A percentile compares a stretch with the other conserved stretches of the same genome.
Evolutionary conservation across 2,888 invertebrate genomes (phyloP).

Genomic region (Vannuccia rotundouncinata): DNA sequence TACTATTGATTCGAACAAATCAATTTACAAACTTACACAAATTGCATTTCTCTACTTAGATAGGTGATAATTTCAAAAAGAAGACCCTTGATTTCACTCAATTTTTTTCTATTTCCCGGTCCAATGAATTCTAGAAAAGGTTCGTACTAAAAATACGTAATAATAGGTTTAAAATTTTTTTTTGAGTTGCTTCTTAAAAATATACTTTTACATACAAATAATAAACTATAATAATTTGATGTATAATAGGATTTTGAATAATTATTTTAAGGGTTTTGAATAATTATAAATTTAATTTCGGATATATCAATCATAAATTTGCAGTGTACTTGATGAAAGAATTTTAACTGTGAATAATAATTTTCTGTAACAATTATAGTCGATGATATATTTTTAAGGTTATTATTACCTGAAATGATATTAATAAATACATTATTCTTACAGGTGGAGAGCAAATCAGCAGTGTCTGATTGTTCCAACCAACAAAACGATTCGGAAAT

Average conservation of each 20-base stretch:
- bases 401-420: too few species aligned
- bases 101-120: neutral
- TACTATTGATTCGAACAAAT: too few species aligned
- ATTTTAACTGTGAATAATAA: too few species aligned
- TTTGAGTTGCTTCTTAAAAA: neutral
- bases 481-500: neutral
- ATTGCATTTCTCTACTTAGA: neutral
- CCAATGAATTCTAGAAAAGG: conserved; percentile 17
- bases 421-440: too few species aligned
- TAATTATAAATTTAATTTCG: too few species aligned
- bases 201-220: too few species aligned
- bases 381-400: too few species aligned
- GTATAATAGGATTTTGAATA: neutral
- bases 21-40: neutral
- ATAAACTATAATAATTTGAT: too few species aligned
- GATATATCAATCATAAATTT: neutral
- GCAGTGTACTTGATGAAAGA: too few species aligned
- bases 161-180: neutral
- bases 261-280: too few species aligned
- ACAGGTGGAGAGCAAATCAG: neutral
- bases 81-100: neutral
- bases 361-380: too few species aligned
- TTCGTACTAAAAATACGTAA: neutral
- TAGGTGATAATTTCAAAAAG: neutral
- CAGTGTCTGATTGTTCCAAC: neutral